Conservation (phyloP, 1,140 invertebrate species). For the Drosophila lacertosa region DNA sequence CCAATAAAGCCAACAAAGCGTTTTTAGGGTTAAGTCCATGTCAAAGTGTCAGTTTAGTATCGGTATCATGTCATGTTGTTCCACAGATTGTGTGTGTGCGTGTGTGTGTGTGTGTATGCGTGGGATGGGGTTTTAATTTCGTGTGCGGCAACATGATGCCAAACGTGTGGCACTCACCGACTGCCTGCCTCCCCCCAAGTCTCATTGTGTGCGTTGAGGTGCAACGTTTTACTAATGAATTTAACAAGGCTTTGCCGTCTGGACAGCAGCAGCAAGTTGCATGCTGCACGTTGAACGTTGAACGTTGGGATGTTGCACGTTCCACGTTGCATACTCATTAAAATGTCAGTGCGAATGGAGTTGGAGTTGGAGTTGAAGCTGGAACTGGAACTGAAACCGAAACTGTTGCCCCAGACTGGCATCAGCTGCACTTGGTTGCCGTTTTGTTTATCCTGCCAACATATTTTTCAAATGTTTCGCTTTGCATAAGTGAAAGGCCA, state of each 20-base stretch:
- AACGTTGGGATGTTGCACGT: slow-evolving; percentile 73
- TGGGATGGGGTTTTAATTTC: slow-evolving; percentile 68
- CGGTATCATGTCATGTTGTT: slow-evolving; percentile 84
- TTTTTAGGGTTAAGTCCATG: slow-evolving; percentile 84
- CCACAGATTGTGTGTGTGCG: slow-evolving; percentile 38
- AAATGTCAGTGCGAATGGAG: slow-evolving; percentile 71
- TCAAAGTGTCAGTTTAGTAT: slow-evolving; percentile 84
- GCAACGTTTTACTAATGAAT: slow-evolving; percentile 82
- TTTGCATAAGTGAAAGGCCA: slow-evolving; percentile 80
- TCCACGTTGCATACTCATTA: slow-evolving; percentile 80
- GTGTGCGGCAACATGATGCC: slow-evolving; percentile 76
- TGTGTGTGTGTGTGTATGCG: slow-evolving; percentile 23
- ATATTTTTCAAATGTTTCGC: slow-evolving; percentile 80
- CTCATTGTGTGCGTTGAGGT: slow-evolving; percentile 60
- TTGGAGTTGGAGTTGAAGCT: slow-evolving; percentile 49
- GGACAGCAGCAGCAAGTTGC: slow-evolving; percentile 19
- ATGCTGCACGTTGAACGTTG: slow-evolving; percentile 64
- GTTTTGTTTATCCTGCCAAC: slow-evolving; percentile 76
- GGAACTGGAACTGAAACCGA: slow-evolving; percentile 1
- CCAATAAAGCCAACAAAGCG: slow-evolving; percentile 82
- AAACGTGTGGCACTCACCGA: slow-evolving; percentile 58
- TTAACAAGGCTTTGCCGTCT: slow-evolving; percentile 69
- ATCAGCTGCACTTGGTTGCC: slow-evolving; percentile 79
- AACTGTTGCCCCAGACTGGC: slow-evolving; percentile 44
- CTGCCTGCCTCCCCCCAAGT: slow-evolving; percentile 2